A percentile compares a stretch with the other conserved stretches of the same genome.
Conservation (phyloP, 2,888 invertebrate species). For the Cepaea hortensis region DNA sequence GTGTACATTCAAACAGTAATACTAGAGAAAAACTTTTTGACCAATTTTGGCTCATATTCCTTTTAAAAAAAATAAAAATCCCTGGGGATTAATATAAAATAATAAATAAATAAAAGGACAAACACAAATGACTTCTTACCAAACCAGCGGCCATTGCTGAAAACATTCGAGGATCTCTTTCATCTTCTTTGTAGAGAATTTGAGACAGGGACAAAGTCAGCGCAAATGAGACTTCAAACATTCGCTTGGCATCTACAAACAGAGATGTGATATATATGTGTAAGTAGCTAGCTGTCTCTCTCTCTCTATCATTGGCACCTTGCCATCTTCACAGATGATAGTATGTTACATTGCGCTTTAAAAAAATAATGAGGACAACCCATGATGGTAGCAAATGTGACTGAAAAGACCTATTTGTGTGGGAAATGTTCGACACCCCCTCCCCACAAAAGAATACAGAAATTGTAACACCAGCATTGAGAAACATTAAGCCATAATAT, state of each 20-base stretch:
- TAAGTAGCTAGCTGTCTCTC: neutral
- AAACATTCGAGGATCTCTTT: slow-evolving; percentile 63
- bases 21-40: no score
- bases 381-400: no score
- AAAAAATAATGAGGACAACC: no score
- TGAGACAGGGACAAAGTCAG: slow-evolving; percentile 66
- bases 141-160: slow-evolving; percentile 66
- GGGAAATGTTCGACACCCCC: neutral
- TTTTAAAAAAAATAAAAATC: no score
- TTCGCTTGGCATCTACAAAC: slow-evolving; percentile 63
- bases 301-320: neutral
- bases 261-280: neutral
- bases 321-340: no score
- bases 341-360: no score
- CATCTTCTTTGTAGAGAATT: slow-evolving; percentile 61
- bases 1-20: no score
- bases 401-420: no score
- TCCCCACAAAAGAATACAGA: neutral
- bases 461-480: neutral
- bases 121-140: slow-evolving; percentile 56
- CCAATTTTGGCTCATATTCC: no score
- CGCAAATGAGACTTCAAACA: slow-evolving; percentile 68
- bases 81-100: no score
- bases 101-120: neutral
- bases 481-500: no score